Conservation (phyloP, 2,797 vertebrate genomes). For the Urosaurus nigricauda region DNA sequence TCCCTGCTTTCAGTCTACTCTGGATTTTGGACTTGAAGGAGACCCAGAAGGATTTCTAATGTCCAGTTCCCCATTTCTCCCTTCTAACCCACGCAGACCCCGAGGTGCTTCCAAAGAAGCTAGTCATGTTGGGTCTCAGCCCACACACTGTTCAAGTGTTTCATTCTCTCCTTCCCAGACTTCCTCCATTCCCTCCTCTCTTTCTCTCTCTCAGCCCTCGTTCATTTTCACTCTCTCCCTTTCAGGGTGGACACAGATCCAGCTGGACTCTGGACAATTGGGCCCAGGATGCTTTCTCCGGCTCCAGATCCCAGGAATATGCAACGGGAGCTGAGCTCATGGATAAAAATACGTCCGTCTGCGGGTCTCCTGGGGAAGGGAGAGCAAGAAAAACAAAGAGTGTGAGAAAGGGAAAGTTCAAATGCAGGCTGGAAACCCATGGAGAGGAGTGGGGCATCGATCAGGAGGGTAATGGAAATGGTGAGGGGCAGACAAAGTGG, state of each 20-base stretch:
- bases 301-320: constrained; percentile 45
- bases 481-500: not conserved
- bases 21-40: not conserved
- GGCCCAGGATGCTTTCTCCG: not conserved
- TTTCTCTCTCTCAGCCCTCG: not conserved
- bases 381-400: constrained; percentile 37
- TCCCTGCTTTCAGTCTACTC: not conserved
- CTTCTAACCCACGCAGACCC: constrained; percentile 25
- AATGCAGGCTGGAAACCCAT: not conserved
- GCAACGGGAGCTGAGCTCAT: constrained; percentile 49
- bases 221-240: not conserved
- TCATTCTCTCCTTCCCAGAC: not conserved
- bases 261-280: constrained; percentile 42
- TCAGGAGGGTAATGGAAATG: not conserved
- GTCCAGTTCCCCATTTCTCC: constrained; percentile 18
- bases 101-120: not conserved
- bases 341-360: constrained; percentile 43
- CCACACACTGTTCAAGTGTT: not conserved
- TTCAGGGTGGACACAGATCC: not conserved
- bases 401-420: constrained; percentile 41
- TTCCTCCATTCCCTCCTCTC: not conserved
- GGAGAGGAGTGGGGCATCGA: no score
- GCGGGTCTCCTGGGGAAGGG: not conserved
- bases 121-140: not conserved
- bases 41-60: not conserved